A percentile compares a stretch with the other conserved stretches of the same genome.
Conservation (phyloP, 2,113 vertebrate species). For the Podarcis muralis region DNA sequence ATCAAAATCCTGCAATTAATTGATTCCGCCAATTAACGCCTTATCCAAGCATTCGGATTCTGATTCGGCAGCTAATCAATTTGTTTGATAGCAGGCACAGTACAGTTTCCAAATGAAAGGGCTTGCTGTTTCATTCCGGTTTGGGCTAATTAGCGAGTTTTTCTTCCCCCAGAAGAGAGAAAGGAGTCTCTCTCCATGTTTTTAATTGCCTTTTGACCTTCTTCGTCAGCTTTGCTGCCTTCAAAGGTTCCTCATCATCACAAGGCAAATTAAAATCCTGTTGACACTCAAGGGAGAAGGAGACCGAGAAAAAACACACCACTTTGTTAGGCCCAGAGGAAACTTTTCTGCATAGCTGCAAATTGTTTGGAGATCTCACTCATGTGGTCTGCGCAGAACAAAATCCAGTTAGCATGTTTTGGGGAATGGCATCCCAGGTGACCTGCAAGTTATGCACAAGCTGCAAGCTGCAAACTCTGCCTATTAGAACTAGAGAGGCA, state of each 20-base stretch:
- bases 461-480: background rate
- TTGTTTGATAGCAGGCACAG: conserved; percentile 6
- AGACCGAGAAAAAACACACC: background rate
- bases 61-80: conserved; percentile 21
- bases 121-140: conserved; percentile 1
- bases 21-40: conserved; percentile 27
- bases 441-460: background rate
- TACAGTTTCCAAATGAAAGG: conserved; percentile 9
- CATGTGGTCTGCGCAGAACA: background rate
- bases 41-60: conserved; percentile 4
- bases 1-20: conserved; percentile 9
- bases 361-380: background rate
- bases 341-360: background rate
- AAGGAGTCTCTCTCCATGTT: background rate
- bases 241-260: conserved; percentile 18
- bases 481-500: too few relatives aligned
- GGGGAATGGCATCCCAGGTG: background rate
- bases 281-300: background rate
- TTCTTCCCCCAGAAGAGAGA: background rate
- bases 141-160: conserved; percentile 13
- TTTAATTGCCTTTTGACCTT: conserved; percentile 32
- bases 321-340: background rate
- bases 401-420: background rate
- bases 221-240: background rate
- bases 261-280: conserved; percentile 27